phyloP scores from a whole-genome alignment of 2,113 vertebrate genomes.

The Turnix velox region DNA sequence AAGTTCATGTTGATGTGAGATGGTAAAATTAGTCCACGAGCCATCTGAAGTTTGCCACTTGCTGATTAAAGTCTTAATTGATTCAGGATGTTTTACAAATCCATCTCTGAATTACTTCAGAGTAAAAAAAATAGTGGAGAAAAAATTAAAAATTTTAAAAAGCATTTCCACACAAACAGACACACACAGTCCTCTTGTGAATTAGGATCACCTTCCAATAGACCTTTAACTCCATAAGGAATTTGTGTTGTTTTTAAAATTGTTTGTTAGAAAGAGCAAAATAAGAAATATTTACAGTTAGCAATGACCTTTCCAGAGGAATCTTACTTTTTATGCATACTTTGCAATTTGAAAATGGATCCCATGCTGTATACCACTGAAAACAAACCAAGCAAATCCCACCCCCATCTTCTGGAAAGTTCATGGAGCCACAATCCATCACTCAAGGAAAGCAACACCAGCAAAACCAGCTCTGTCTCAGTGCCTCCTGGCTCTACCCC shows the following conservation, averaged over 20 bases:
- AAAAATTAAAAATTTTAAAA: too few relatives aligned
- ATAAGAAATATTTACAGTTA: not conserved
- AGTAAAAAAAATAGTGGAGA: too few relatives aligned
- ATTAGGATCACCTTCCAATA: conserved; percentile 2
- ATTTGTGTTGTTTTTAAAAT: not conserved
- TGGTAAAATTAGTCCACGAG: conserved; percentile 71
- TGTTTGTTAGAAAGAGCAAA: not conserved
- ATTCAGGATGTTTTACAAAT: conserved; percentile 75
- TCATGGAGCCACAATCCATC: not conserved
- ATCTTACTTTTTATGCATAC: not conserved
- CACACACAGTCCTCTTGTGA: not conserved
- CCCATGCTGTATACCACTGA: not conserved
- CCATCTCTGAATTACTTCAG: conserved; percentile 70
- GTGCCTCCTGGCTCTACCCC: not conserved
- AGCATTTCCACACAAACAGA: too few relatives aligned
- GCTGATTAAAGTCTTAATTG: conserved; percentile 79
- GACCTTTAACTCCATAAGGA: conserved; percentile 20
- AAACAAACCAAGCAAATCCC: not conserved
- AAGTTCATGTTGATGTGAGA: conserved; percentile 67
- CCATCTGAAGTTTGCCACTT: conserved; percentile 70
- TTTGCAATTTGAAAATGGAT: not conserved
- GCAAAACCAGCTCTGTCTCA: not conserved
- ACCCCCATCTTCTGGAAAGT: not conserved
- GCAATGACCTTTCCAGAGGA: not conserved
- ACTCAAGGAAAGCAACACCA: not conserved